Base-by-base conservation (phyloP, 2,888 invertebrate genomes). In the Mesorhabditis belari region DNA sequence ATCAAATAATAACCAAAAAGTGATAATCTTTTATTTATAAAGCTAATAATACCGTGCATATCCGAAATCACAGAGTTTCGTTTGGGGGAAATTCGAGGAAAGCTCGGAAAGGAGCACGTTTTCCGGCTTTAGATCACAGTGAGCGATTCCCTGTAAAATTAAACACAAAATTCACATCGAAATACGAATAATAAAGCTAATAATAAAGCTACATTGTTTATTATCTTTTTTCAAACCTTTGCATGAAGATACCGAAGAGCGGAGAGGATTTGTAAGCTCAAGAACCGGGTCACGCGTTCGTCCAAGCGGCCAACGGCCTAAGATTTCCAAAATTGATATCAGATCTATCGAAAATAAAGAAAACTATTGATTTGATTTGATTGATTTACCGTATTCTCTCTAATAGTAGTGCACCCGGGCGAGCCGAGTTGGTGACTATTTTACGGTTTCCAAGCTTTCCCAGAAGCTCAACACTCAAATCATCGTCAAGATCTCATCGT, bases 211-310 rank as follows among this genome's bases (percentile, higher is more conserved):
- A 6, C 9, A 5, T n/a, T 24, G 2, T 12, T 2, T 17, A 56
- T 19, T 19, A 35, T 17, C 17, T 44, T 5, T 17, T 17, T 44
- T 5, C 51, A 49, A n/a, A 63, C 63, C 53, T 92, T 92, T 81
- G 91, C 91, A 84, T 96, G 96, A 51, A 96, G 85, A 85, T 96
- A 93, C 82, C 93, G 93, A 69, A 98, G 85, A 0, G 96, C 96
- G 65, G 92, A 88, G 68, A 98, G 85, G 81, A 98, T 95, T 88
- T 91, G 84, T n/a, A 77, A 67, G 28, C 80, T 71, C 5, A 80
- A 64, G 60, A 78, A 80, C 55, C 73, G 76, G 23, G 80, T 78
- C 28, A 92, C 89, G 67, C 96, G 85, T 83, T 96, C 96, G 23
- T 90, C 89, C 44, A 98, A 87, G 24, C 94, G 86, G 0, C 94